phyloP scores from a whole-genome alignment of 2,888 invertebrate genomes.

The Dasypolia templi region DNA sequence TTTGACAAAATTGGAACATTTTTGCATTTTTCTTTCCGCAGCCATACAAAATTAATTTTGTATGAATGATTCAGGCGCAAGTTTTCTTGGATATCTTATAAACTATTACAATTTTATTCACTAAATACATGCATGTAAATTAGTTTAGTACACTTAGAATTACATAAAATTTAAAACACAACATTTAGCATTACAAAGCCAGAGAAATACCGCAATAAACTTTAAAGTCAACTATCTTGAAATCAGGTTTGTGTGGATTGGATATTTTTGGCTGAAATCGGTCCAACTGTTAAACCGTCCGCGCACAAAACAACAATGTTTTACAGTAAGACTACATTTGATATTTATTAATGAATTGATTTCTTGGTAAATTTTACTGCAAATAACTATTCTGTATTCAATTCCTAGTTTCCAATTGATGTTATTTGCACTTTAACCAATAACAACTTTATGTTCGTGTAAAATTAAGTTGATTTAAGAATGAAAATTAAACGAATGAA shows the following conservation, averaged over 20 bases:
- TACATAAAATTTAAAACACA: constrained; percentile 22
- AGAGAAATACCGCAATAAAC: constrained; percentile 31
- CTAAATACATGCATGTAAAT: constrained; percentile 28
- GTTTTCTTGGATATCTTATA: constrained; percentile 26
- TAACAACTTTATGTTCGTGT: too few relatives aligned
- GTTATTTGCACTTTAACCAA: not conserved
- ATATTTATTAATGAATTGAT: not conserved
- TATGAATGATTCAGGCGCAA: too few relatives aligned
- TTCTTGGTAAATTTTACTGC: not conserved
- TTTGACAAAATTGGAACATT: constrained; percentile 33
- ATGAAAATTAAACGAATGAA: too few relatives aligned
- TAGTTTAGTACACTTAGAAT: constrained; percentile 32
- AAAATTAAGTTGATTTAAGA: not conserved
- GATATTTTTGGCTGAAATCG: constrained; percentile 14
- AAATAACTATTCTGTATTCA: constrained; percentile 2
- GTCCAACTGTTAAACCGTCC: not conserved
- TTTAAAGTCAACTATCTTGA: constrained; percentile 29
- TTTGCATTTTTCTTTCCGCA: constrained; percentile 38
- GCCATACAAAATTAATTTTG: constrained; percentile 17
- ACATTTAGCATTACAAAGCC: constrained; percentile 6
- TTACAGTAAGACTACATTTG: not conserved
- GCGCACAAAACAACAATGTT: not conserved
- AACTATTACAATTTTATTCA: constrained; percentile 25
- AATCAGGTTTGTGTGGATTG: constrained; percentile 33
- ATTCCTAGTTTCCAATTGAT: not conserved